A percentile compares a stretch with the other conserved stretches of the same genome.
These are phyloP conservation scores for Trachymyrmex cornetzi DNA, from an alignment of 1,140 invertebrate species.

Conservation along the genomic window DNA sequence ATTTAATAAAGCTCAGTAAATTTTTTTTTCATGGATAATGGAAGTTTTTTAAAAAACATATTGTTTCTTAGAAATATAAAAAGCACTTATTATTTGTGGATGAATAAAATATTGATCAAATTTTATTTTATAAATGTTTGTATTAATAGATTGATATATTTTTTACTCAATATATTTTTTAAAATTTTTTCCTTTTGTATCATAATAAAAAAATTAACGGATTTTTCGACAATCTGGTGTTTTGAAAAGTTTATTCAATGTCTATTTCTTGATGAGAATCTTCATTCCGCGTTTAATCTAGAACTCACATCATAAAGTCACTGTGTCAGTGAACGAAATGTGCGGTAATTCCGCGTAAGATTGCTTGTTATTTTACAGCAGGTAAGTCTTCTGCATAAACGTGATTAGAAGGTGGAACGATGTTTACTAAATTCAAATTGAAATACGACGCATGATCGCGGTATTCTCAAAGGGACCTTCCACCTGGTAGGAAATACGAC, in stretches of 20 bases:
- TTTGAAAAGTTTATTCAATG: neutral
- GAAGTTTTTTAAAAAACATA: no score
- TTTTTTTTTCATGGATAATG: no score
- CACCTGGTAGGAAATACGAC: conserved; percentile 70
- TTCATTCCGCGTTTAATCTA: neutral
- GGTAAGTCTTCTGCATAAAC: conserved; percentile 52
- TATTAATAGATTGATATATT: neutral
- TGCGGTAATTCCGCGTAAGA: conserved; percentile 10
- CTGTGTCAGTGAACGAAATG: neutral
- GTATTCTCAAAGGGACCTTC: conserved; percentile 63
- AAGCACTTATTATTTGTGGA: no score
- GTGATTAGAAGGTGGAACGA: conserved; percentile 45
- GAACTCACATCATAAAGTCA: neutral
- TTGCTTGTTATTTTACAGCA: conserved; percentile 43
- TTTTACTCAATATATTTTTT: neutral
- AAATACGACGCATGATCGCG: conserved; percentile 68
- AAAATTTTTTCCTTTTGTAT: neutral
- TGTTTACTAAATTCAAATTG: conserved; percentile 64
- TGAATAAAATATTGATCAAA: no score
- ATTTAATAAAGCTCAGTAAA: no score
- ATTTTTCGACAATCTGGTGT: neutral
- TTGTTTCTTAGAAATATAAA: no score
- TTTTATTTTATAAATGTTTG: no score
- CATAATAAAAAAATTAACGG: neutral
- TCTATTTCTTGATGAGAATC: neutral